These are phyloP conservation scores for Helostoma temminkii DNA, from an alignment of 2,797 vertebrate genomes.

Conservation along the genomic window DNA sequence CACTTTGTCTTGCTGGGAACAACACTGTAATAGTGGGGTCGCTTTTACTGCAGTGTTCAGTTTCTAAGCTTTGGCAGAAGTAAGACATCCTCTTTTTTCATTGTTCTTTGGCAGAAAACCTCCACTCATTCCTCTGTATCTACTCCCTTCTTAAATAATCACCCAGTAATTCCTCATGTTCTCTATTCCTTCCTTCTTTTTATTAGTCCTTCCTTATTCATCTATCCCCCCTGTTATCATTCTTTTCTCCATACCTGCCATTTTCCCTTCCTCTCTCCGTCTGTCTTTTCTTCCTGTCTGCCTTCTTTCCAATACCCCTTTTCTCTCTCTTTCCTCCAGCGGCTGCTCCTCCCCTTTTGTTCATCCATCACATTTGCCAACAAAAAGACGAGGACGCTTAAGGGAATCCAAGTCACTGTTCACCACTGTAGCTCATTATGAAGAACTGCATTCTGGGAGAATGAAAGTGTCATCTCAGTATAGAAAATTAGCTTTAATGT, in stretches of 20 bases:
- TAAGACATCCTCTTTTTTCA: conserved; percentile 68
- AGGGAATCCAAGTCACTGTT: conserved; percentile 59
- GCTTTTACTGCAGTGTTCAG: conserved; percentile 76
- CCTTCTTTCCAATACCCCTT: background rate
- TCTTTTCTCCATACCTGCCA: background rate
- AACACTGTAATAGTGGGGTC: conserved; percentile 59
- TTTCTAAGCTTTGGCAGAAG: conserved; percentile 57
- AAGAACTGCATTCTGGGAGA: conserved; percentile 62
- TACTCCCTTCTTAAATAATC: conserved; percentile 13
- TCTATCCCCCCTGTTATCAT: background rate
- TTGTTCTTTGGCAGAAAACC: conserved; percentile 67
- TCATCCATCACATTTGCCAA: conserved; percentile 62
- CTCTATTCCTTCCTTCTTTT: background rate
- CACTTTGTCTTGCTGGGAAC: conserved; percentile 73
- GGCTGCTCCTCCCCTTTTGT: conserved; percentile 50
- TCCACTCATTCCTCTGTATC: conserved; percentile 50
- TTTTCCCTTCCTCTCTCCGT: background rate
- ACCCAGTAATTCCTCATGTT: conserved; percentile 3
- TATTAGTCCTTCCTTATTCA: background rate
- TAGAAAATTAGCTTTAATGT: conserved; percentile 55
- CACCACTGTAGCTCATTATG: conserved; percentile 46
- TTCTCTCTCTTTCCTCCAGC: conserved; percentile 3
- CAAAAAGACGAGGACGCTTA: conserved; percentile 51
- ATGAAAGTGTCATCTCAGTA: conserved; percentile 49
- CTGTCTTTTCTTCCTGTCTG: background rate